These are phyloP conservation scores for Danio tinwini DNA, from an alignment of 2,797 vertebrate genomes.

Conservation along the genomic window DNA sequence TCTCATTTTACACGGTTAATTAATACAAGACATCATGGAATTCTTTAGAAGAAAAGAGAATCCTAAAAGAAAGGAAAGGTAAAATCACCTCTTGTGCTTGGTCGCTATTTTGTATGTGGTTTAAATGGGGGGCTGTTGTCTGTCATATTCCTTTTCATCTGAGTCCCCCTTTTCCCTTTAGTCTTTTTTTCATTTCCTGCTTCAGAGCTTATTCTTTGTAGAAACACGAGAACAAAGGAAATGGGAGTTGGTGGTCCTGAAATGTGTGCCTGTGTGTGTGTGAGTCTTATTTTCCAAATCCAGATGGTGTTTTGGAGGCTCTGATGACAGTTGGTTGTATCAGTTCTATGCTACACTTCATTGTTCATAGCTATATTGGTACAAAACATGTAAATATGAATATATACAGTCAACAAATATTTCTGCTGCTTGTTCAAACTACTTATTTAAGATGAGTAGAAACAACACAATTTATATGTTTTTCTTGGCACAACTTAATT, in stretches of 20 bases:
- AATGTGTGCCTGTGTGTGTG: slow-evolving; percentile 29
- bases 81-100: slow-evolving; percentile 37
- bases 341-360: neutral
- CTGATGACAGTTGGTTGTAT: neutral
- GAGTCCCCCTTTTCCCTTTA: slow-evolving; percentile 8
- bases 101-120: slow-evolving; percentile 32
- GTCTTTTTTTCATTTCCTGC: slow-evolving; percentile 61
- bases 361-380: neutral
- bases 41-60: slow-evolving; percentile 42
- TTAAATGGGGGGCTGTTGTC: slow-evolving; percentile 51
- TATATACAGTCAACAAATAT: too few relatives aligned
- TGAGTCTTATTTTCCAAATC: neutral
- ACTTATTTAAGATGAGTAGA: too few relatives aligned
- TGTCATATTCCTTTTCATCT: slow-evolving; percentile 53
- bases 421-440: too few relatives aligned
- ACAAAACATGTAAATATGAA: too few relatives aligned
- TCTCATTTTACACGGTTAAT: too few relatives aligned
- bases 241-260: slow-evolving; percentile 8
- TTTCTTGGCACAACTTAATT: too few relatives aligned
- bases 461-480: too few relatives aligned
- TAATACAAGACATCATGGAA: slow-evolving; percentile 1
- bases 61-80: slow-evolving; percentile 45
- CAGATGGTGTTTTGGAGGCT: neutral
- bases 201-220: slow-evolving; percentile 19
- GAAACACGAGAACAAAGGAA: slow-evolving; percentile 38